Conservation (phyloP, 2,888 invertebrate species). For the Cotesia congregata region DNA sequence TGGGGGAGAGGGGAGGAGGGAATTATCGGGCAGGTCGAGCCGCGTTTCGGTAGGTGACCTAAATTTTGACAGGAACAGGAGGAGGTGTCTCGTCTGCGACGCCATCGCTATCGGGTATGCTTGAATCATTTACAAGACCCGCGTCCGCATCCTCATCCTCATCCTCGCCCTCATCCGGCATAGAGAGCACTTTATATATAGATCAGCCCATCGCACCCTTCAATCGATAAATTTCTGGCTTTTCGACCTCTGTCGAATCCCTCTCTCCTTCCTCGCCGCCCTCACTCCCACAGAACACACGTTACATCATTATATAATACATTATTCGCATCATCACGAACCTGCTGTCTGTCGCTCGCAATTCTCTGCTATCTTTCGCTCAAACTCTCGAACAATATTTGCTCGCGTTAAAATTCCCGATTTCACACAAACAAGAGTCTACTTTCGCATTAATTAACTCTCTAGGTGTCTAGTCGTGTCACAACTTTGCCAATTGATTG, state of each 20-base stretch:
- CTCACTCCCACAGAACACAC: not conserved
- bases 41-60: conserved; percentile 56
- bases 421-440: too few species aligned
- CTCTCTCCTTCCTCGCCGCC: not conserved
- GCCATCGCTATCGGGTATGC: conserved; percentile 54
- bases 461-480: too few species aligned
- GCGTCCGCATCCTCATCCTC: conserved; percentile 15
- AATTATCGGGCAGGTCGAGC: conserved; percentile 48
- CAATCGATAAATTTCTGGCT: conserved; percentile 24
- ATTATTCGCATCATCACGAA: not conserved
- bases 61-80: conserved; percentile 49
- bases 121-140: conserved; percentile 54
- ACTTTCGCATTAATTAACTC: too few species aligned
- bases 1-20: not conserved
- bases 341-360: not conserved
- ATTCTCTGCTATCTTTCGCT: too few species aligned
- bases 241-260: conserved; percentile 11
- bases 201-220: not conserved
- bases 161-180: conserved; percentile 7
- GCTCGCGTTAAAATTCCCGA: too few species aligned
- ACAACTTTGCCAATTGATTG: not conserved
- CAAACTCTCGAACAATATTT: too few species aligned
- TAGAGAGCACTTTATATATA: not conserved
- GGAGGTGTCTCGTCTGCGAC: conserved; percentile 48
- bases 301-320: conserved; percentile 1